Conservation (phyloP, 2,113 vertebrate species). For the Seriola rivoliana region DNA sequence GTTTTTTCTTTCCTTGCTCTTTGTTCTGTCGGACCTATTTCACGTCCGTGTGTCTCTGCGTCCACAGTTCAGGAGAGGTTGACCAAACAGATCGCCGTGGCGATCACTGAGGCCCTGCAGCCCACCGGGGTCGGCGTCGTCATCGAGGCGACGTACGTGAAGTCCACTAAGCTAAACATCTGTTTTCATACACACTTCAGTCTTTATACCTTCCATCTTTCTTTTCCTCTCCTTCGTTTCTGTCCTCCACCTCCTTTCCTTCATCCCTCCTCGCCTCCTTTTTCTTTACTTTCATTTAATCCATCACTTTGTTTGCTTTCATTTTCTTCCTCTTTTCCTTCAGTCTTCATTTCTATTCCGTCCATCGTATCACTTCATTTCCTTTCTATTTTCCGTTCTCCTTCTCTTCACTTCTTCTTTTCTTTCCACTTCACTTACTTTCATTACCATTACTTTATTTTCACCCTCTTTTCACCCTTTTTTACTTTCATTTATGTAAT, state of each 20-base stretch:
- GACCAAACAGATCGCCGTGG: conserved; percentile 97
- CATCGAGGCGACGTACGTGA: conserved; percentile 93
- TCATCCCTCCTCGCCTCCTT: neutral
- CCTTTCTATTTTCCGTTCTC: too few relatives aligned
- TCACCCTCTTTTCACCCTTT: too few relatives aligned
- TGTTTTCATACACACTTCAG: neutral
- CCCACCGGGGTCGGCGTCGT: conserved; percentile 96
- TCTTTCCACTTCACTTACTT: too few relatives aligned
- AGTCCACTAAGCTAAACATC: neutral
- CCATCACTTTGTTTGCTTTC: neutral
- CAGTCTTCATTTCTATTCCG: too few relatives aligned
- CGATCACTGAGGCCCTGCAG: conserved; percentile 96
- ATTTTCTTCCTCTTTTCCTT: too few relatives aligned
- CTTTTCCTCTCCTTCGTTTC: too few relatives aligned
- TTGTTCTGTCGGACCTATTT: neutral
- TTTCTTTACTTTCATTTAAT: neutral
- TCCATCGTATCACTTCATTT: too few relatives aligned
- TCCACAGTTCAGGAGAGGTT: conserved; percentile 95
- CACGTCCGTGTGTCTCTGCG: conserved; percentile 26
- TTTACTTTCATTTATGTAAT: too few relatives aligned
- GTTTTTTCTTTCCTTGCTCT: too few relatives aligned
- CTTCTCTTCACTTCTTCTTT: too few relatives aligned
- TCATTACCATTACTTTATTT: too few relatives aligned
- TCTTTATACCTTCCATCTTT: neutral
- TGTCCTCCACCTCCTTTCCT: neutral